Base-by-base conservation (phyloP, 2,797 vertebrate species). In the Odontamblyopus rebecca region DNA sequence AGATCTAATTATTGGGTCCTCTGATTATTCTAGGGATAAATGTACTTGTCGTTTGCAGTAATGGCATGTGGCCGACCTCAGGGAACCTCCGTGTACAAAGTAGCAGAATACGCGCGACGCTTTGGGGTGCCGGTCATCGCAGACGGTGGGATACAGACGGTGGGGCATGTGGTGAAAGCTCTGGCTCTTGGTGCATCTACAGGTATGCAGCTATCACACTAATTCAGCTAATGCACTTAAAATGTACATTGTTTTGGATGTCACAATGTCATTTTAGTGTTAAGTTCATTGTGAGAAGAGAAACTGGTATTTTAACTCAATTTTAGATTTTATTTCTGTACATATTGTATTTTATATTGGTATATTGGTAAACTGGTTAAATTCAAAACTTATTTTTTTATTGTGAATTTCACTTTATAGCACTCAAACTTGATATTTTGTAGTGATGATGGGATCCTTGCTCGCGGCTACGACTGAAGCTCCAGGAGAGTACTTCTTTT, bases 401-500 rank as follows among this genome's bases (percentile, higher is more conserved):
- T 38, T 9, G 35, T 38, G 35, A 8, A 38, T 38, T 38, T 38
- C 2, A 38, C 8, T 38, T 7, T n/a, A 54, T 59, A 27, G 23
- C 23, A 59, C 16, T 68, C 16, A n/a, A 30, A 19, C 61, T 67
- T 71, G 2, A 38, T 6, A 74, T 65, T n/a, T 56, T 15, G 13
- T 81, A 98, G 97, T 98, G 61, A 98, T 98, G 97, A 98, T 98
- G 97, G 97, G 97, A 51, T 98, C 97, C 0, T 88, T 98, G 89
- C 92, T 98, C 3, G 96, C 97, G 0, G 96, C 97, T 41, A 97
- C 97, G 76, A 97, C 96, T 0, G 97, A 98, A 82, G 96, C 97
- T 0, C 97, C 97, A 0, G 97, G 97, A 0, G 97, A 98, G 82
- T 98, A 97, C 88, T 98, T 97, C 89, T 98, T 97, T 90, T 97